Evolutionary conservation across 2,888 invertebrate species (phyloP).

Genomic region (Smittia aterrima): DNA sequence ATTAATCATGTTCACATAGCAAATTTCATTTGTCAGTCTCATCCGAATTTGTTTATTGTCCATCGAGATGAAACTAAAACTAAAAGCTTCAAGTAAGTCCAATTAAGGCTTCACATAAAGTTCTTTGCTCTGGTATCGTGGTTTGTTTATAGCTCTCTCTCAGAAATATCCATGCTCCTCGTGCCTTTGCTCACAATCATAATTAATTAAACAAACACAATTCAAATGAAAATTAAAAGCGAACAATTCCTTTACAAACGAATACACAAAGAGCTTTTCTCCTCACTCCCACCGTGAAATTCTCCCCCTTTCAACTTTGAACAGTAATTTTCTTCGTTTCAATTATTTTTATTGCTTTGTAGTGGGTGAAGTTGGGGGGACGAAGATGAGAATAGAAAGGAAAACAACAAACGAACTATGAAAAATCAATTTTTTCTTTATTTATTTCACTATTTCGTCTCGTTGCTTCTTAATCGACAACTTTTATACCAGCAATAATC

Average conservation of each 20-base stretch:
- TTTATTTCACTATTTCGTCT: not conserved
- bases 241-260: constrained; percentile 12
- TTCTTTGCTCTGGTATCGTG: too few species aligned
- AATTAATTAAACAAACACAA: constrained; percentile 23
- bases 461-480: not conserved
- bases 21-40: too few species aligned
- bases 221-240: constrained; percentile 12
- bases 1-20: not conserved
- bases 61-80: too few species aligned
- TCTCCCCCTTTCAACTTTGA: not conserved
- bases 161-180: not conserved
- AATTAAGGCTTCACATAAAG: too few species aligned
- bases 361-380: not conserved
- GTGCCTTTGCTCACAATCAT: not conserved
- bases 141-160: too few species aligned
- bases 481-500: not conserved
- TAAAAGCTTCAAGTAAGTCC: too few species aligned
- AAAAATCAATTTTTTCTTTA: constrained; percentile 13
- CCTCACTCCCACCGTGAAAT: not conserved
- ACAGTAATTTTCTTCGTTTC: not conserved
- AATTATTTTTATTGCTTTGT: constrained; percentile 16
- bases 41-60: too few species aligned
- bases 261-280: not conserved
- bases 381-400: not conserved
- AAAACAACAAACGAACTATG: not conserved